These are phyloP conservation scores for Zonitis immaculata DNA, from an alignment of 2,888 invertebrate genomes.

Conservation along the genomic window DNA sequence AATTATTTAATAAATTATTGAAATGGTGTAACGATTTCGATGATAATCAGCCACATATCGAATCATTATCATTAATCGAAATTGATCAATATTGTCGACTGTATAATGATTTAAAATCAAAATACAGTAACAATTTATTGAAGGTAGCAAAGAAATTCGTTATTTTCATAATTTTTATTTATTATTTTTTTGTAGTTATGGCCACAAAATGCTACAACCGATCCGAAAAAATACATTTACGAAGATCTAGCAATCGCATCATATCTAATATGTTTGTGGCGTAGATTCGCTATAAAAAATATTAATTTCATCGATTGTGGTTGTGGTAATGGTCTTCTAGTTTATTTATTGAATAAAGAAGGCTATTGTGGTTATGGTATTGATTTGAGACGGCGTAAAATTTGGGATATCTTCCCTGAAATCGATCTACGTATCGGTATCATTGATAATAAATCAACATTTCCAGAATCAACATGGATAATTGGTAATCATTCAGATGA, in stretches of 20 bases:
- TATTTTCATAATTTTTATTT: neutral
- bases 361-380: slow-evolving; percentile 79
- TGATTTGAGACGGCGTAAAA: slow-evolving; percentile 78
- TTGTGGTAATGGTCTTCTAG: slow-evolving; percentile 95
- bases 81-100: slow-evolving; percentile 64
- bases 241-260: slow-evolving; percentile 95
- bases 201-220: slow-evolving; percentile 89
- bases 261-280: slow-evolving; percentile 79
- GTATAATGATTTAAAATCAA: slow-evolving; percentile 70
- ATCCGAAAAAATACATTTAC: slow-evolving; percentile 91
- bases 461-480: slow-evolving; percentile 80
- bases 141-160: too few relatives aligned
- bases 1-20: slow-evolving; percentile 56
- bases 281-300: slow-evolving; percentile 36
- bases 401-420: slow-evolving; percentile 78
- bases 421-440: slow-evolving; percentile 62
- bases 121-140: slow-evolving; percentile 71
- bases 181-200: slow-evolving; percentile 59
- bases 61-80: slow-evolving; percentile 63
- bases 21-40: slow-evolving; percentile 57
- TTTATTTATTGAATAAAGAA: slow-evolving; percentile 78
- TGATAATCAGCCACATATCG: slow-evolving; percentile 33
- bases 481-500: slow-evolving; percentile 99
- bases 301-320: slow-evolving; percentile 83
- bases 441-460: slow-evolving; percentile 60